Base-by-base conservation (phyloP, 2,888 invertebrate genomes). In the Noctua janthe region DNA sequence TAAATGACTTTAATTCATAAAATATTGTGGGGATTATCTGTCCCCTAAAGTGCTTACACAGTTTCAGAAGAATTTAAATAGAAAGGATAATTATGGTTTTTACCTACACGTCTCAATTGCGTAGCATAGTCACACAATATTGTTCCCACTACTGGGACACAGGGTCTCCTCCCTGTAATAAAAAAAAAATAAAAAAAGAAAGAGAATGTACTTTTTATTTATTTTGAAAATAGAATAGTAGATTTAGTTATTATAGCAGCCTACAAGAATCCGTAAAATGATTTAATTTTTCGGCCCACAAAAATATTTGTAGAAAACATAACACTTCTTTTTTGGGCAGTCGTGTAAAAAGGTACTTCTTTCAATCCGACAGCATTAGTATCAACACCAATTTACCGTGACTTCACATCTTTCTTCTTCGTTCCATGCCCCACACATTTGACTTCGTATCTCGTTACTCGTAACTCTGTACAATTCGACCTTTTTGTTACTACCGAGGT, bases 401-500 rank as follows among this genome's bases (percentile, higher is more conserved):
- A 71, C 83, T 23, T 81, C 39, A 74, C 51, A 35, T 43, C 11
- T 73, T 39, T 51, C 70, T 82, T 82, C 78, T 74, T 82, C 83
- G 78, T 81, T 87, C 89, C 88, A 35, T 23, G 74, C 23, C 51
- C 69, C 76, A 87, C 85, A 91, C 84, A 87, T 90, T 90, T 90
- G 90, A 91, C 88, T 91, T 87, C 83, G 87, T 89, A 90, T 90
- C 90, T 91, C 88, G 90, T 92, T 91, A 91, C 90, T 87, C 88
- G 81, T 88, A 89, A 90, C 86, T 91, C 81, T 20, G 84, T 91
- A 87, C 87, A 90, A 92, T 92, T 91, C 91, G 90, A 91, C 91
- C 91, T 92, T 93, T 92, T 92, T 92, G 90, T 91, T 89, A 83
- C 87, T 86, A 85, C 87, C 89, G 87, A 89, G 89, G 87, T 85